Conservation (phyloP, 2,797 vertebrate species). For the Poecilia velifera region DNA sequence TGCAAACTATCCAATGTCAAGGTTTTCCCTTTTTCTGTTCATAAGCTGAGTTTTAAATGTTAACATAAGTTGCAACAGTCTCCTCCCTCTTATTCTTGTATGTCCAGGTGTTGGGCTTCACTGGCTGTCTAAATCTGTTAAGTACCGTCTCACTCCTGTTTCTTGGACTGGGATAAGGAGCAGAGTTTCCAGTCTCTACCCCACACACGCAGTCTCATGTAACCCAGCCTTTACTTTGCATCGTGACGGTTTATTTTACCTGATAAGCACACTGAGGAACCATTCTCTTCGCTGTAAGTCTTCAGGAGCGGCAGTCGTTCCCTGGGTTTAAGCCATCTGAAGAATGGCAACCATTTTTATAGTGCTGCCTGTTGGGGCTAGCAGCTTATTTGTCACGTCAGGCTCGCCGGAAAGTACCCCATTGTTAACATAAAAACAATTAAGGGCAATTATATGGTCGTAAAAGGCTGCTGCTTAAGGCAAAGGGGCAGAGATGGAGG, state of each 20-base stretch:
- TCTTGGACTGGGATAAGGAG: slow-evolving; percentile 77
- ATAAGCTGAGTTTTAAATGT: slow-evolving; percentile 35
- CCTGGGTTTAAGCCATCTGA: slow-evolving; percentile 45
- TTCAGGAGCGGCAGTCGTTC: slow-evolving; percentile 25
- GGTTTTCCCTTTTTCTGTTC: slow-evolving; percentile 33
- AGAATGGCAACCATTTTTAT: slow-evolving; percentile 69
- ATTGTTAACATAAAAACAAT: slow-evolving; percentile 69
- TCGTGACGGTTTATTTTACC: slow-evolving; percentile 72
- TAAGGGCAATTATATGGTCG: slow-evolving; percentile 64
- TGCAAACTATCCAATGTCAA: not conserved
- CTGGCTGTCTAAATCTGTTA: slow-evolving; percentile 82
- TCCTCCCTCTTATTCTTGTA: slow-evolving; percentile 45
- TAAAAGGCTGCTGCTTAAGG: slow-evolving; percentile 61
- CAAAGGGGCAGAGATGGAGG: slow-evolving; percentile 32
- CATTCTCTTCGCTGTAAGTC: slow-evolving; percentile 54
- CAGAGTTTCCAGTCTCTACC: slow-evolving; percentile 69
- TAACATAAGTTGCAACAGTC: slow-evolving; percentile 58
- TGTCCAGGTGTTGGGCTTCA: slow-evolving; percentile 82
- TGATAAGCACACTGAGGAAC: slow-evolving; percentile 70
- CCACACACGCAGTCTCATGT: slow-evolving; percentile 73
- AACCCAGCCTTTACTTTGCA: slow-evolving; percentile 68
- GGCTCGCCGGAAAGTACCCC: slow-evolving; percentile 39
- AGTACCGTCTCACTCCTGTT: slow-evolving; percentile 74
- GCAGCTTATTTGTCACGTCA: slow-evolving; percentile 55
- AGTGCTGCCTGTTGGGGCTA: slow-evolving; percentile 62